Conservation (phyloP, 64 coral and sea anemone genomes). For the Hydrozoanthus tunicans region DNA sequence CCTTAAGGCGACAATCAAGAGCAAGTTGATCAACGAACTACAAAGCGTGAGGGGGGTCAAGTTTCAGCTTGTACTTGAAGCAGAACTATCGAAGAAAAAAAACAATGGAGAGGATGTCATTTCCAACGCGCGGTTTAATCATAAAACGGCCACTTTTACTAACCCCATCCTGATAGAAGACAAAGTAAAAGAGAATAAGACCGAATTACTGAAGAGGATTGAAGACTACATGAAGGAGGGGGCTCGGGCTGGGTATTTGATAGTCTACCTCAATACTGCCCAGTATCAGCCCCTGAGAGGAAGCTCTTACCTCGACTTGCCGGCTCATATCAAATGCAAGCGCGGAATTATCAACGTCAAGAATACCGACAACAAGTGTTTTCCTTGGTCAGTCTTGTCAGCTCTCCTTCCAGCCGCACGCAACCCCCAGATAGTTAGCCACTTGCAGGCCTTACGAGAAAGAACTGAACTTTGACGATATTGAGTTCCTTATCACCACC, state of each 20-base stretch:
- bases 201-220: conserved; percentile 13
- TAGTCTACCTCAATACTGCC: conserved; percentile 30
- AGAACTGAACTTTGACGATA: conserved; percentile 6
- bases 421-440: not conserved
- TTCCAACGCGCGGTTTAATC: not conserved
- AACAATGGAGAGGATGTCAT: not conserved
- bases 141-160: not conserved
- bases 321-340: conserved; percentile 26
- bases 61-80: conserved; percentile 34
- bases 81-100: not conserved
- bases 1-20: not conserved
- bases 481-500: conserved; percentile 15
- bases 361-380: conserved; percentile 4
- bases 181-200: conserved; percentile 6
- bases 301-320: conserved; percentile 42
- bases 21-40: not conserved
- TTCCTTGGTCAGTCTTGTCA: conserved; percentile 14
- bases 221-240: conserved; percentile 50
- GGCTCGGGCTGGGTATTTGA: conserved; percentile 38
- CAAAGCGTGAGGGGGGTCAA: not conserved
- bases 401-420: not conserved
- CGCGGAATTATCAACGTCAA: conserved; percentile 9
- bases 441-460: conserved; percentile 5
- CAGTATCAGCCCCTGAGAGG: conserved; percentile 38
- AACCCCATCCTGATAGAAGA: not conserved